Base-by-base conservation (phyloP, 1,140 invertebrate species). In the Sminthurides bifidus region DNA sequence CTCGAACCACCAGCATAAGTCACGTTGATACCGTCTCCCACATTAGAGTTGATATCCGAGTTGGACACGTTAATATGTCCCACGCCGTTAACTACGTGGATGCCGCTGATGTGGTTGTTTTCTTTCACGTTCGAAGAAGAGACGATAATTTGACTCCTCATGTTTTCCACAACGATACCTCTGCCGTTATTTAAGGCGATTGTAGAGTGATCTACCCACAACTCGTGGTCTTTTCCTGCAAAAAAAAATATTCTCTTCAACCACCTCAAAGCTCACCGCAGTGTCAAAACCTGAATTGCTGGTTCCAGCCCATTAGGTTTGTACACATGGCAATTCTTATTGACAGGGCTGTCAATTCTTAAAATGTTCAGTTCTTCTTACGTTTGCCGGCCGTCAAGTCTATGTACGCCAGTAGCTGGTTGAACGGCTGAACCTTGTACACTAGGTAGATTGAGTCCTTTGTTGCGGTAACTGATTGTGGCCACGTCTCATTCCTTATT, bases 61-160 rank as follows among this genome's bases (percentile, higher is more conserved):
- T 83, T 80, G 4, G 92, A 94, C 2, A 99, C 78, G 66, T 97
- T 92, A 0, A 98, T 79, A 67, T 93, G 85, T n/a, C 88, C 87
- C 1, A 82, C 85, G 0, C 92, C 92, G 58, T 76, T 81, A 0
- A 81, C 73, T 3, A 96, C 78, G 66, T 93, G 86, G 6, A 95
- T 74, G 2, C 92, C 92, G 6, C 87, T 87, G 8, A 88, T 79
- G 66, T 92, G 85, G 58, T 83, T 82, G 67, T 93, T 94, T 56
- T 85, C 82, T 1, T 84, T 84, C n/a, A 96, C 77, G 0, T 81
- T 82, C 1, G 83, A 84, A 17, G 82, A 77, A 62, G 88, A 83
- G 46, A 90, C 76, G 69, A 87, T 81, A 8, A 92, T 66, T 61
- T 83, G 81, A 1, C 84, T 88, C 66, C 87, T 76, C 43, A 92